Evolutionary conservation across 2,113 vertebrate species (phyloP).

Genomic region (Onychorhynchus coronatus): DNA sequence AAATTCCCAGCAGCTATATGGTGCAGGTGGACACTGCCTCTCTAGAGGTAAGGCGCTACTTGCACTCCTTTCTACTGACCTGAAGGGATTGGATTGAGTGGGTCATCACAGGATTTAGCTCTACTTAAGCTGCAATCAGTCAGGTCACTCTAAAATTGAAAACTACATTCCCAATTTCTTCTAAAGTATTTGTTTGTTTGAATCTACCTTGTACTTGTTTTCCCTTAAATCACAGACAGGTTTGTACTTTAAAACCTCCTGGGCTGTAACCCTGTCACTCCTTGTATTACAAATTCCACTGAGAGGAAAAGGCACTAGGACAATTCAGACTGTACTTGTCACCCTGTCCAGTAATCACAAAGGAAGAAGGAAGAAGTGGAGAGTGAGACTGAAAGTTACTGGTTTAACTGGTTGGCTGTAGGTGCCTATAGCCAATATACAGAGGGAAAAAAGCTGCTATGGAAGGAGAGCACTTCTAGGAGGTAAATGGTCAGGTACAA

Average conservation of each 20-base stretch:
- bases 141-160: not conserved
- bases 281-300: not conserved
- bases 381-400: not conserved
- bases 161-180: not conserved
- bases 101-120: constrained; percentile 24
- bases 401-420: not conserved
- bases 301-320: not conserved
- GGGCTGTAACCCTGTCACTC: not conserved
- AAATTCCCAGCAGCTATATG: not conserved
- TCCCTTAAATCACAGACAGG: not conserved
- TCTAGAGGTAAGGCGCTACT: not conserved
- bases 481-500: not conserved
- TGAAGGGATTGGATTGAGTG: not conserved
- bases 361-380: not conserved
- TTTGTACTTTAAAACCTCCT: not conserved
- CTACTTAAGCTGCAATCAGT: not conserved
- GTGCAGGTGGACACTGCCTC: not conserved
- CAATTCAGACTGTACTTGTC: not conserved
- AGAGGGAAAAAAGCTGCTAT: not conserved
- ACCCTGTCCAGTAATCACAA: not conserved
- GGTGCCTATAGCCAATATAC: not conserved
- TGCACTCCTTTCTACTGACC: not conserved
- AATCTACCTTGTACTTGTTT: not conserved
- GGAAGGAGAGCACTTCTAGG: not conserved
- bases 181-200: not conserved